Conservation (phyloP, 2,888 invertebrate genomes). For the Diaprepes abbreviatus region DNA sequence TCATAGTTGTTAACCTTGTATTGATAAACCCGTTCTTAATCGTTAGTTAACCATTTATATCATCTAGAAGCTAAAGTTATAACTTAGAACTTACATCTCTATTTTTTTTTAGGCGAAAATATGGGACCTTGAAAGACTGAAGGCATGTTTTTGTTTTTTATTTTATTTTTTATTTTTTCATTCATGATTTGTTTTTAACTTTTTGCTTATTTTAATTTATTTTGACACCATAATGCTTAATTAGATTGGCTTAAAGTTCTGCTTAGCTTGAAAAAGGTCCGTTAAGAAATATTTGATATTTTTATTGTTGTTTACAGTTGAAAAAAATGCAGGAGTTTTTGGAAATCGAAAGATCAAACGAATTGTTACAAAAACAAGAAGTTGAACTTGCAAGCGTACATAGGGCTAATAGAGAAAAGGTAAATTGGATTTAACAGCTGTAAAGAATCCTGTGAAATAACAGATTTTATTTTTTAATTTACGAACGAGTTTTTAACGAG, state of each 20-base stretch:
- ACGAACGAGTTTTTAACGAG: too few relatives aligned
- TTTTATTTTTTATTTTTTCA: slow-evolving; percentile 53
- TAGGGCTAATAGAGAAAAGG: slow-evolving; percentile 75
- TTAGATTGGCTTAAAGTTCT: background rate
- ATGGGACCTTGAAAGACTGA: slow-evolving; percentile 72
- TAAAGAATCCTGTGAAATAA: too few relatives aligned
- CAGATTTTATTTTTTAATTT: too few relatives aligned
- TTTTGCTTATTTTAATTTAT: slow-evolving; percentile 10
- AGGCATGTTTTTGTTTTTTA: slow-evolving; percentile 71
- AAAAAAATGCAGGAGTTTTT: slow-evolving; percentile 70
- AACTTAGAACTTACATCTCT: slow-evolving; percentile 50
- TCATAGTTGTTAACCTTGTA: too few relatives aligned
- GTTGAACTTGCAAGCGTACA: slow-evolving; percentile 75
- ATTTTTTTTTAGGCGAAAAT: slow-evolving; percentile 72
- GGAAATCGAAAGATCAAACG: slow-evolving; percentile 75
- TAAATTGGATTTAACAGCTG: slow-evolving; percentile 51
- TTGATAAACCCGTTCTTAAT: background rate
- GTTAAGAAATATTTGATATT: background rate
- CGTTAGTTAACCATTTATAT: slow-evolving; percentile 1
- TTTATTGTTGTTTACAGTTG: slow-evolving; percentile 66
- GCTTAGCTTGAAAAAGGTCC: background rate
- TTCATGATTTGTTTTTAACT: slow-evolving; percentile 20
- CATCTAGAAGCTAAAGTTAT: slow-evolving; percentile 9
- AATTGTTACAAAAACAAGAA: slow-evolving; percentile 75
- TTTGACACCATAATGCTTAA: background rate